phyloP scores from a whole-genome alignment of 2,888 invertebrate species.

The Neoitamus cyanurus region DNA sequence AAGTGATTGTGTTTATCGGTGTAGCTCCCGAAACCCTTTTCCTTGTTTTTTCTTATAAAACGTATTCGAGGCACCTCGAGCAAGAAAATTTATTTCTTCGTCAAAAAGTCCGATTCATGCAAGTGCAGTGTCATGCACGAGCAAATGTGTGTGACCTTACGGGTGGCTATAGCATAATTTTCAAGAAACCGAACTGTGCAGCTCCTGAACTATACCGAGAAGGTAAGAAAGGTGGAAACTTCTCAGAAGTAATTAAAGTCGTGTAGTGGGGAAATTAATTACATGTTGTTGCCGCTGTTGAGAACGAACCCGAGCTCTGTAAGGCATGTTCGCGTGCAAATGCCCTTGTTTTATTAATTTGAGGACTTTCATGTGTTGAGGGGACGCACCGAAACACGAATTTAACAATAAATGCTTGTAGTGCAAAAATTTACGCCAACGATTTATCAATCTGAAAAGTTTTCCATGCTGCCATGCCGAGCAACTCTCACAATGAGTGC shows the following conservation, averaged over 20 bases:
- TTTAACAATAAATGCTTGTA: conserved; percentile 35
- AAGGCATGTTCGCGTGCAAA: conserved; percentile 37
- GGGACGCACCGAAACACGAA: conserved; percentile 28
- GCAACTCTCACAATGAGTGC: neutral
- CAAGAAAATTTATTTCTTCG: neutral
- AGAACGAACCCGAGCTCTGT: conserved; percentile 6
- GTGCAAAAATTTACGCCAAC: conserved; percentile 37
- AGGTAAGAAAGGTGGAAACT: conserved; percentile 56
- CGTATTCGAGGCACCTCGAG: neutral
- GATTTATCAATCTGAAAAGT: conserved; percentile 30
- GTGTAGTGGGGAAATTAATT: conserved; percentile 67
- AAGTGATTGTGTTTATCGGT: neutral
- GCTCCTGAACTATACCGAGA: neutral
- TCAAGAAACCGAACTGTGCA: neutral
- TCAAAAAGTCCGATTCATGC: conserved; percentile 17
- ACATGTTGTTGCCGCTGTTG: conserved; percentile 58
- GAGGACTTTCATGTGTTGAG: conserved; percentile 28
- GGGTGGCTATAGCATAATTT: neutral
- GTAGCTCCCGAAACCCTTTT: neutral
- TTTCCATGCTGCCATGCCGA: neutral
- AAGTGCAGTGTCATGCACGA: neutral
- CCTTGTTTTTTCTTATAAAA: neutral
- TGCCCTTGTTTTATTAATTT: conserved; percentile 38
- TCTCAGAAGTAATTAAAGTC: conserved; percentile 65
- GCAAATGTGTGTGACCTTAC: conserved; percentile 16